A percentile compares a stretch with the other conserved stretches of the same genome.
These are phyloP conservation scores for Dryas iulia DNA, from an alignment of 1,140 invertebrate genomes.

Conservation along the genomic window DNA sequence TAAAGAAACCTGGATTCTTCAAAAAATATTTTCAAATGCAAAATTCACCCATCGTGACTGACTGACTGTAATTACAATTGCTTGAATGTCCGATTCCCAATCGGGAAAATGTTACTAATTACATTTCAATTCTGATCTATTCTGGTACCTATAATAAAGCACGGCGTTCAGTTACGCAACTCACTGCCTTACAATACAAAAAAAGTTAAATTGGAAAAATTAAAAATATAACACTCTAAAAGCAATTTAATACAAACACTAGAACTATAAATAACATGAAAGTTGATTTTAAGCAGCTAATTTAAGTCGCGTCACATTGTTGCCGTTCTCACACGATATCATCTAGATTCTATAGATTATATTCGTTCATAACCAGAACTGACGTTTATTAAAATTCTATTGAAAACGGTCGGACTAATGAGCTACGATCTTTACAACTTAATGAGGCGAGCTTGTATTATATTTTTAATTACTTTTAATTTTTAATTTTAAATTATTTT, in stretches of 20 bases:
- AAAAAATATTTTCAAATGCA: too few species aligned
- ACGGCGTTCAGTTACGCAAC: too few species aligned
- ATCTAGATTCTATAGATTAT: slow-evolving; percentile 37
- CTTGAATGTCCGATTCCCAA: too few species aligned
- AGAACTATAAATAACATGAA: slow-evolving; percentile 22
- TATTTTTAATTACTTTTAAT: background rate
- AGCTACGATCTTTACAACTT: slow-evolving; percentile 13
- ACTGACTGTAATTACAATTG: too few species aligned
- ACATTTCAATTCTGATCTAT: too few species aligned
- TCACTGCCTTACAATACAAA: too few species aligned
- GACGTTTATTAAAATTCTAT: slow-evolving; percentile 30
- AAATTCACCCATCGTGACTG: too few species aligned
- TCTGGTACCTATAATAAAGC: too few species aligned
- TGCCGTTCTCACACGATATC: slow-evolving; percentile 23
- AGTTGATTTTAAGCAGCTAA: slow-evolving; percentile 16
- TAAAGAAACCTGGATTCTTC: too few species aligned
- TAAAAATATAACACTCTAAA: background rate
- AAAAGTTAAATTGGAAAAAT: too few species aligned
- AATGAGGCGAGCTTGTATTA: background rate
- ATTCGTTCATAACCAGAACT: slow-evolving; percentile 46
- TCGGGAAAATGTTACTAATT: too few species aligned
- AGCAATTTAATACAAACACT: background rate
- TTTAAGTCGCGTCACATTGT: slow-evolving; percentile 28
- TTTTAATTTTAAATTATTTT: background rate
- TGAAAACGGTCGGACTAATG: slow-evolving; percentile 12